Percentiles rank a stretch among this genome's conserved stretches.
phyloP scores from a whole-genome alignment of 2,113 vertebrate species.

The Sorex fumeus region DNA sequence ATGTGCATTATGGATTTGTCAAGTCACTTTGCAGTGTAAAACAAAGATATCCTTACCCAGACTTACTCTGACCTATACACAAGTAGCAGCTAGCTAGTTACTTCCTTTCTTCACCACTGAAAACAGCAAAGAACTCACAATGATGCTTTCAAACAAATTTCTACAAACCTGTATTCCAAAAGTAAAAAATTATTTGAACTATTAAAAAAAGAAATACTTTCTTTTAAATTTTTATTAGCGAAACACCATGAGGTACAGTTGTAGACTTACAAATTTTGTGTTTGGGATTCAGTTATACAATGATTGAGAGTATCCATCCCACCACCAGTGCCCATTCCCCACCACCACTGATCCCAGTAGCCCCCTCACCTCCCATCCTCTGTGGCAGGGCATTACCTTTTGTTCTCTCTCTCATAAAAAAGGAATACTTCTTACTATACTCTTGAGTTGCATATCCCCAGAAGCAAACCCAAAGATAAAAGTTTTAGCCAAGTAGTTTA shows the following conservation, averaged over 20 bases:
- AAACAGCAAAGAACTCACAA: slow-evolving; percentile 7
- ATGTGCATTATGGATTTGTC: slow-evolving; percentile 27
- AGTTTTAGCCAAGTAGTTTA: slow-evolving; percentile 34
- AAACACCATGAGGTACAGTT: too few relatives aligned
- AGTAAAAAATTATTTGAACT: background rate
- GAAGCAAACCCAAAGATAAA: slow-evolving; percentile 34
- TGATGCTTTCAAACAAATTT: background rate
- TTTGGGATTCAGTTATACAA: too few relatives aligned
- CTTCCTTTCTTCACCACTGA: background rate
- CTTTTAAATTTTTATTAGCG: too few relatives aligned
- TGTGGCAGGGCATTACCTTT: too few relatives aligned
- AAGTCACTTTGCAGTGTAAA: slow-evolving; percentile 21
- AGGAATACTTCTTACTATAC: background rate
- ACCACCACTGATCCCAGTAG: too few relatives aligned
- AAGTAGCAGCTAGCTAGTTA: slow-evolving; percentile 32
- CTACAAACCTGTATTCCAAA: slow-evolving; percentile 46
- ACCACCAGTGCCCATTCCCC: too few relatives aligned
- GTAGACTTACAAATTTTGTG: too few relatives aligned
- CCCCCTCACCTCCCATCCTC: too few relatives aligned
- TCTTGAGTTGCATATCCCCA: slow-evolving; percentile 39
- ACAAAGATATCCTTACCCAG: slow-evolving; percentile 6
- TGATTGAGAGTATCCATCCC: too few relatives aligned
- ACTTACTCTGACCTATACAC: slow-evolving; percentile 4
- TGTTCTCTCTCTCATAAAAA: too few relatives aligned
- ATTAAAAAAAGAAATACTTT: background rate